Evolutionary conservation across 2,888 invertebrate species (phyloP), one percentile per base, ranked within the genome.

Genomic region (Hipparchia sbordonii): DNA sequence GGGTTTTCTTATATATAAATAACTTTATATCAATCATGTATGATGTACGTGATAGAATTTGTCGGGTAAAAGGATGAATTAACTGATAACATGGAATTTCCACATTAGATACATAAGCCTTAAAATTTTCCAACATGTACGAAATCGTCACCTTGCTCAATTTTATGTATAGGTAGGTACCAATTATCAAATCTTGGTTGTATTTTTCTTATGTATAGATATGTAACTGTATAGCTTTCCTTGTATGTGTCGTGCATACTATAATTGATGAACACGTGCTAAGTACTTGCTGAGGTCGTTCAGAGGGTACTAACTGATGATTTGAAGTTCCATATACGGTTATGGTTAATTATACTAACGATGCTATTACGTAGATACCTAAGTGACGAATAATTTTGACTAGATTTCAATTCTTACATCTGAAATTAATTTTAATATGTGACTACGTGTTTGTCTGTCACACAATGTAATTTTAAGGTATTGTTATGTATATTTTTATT

Each of bases 111-210:
- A 33, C 33, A 2, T 60, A 54, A 46, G 13, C 62, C 62, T 62
- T 48, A 9, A 62, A 62, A 62, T 13, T 62, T 62, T 62, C 62
- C 62, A 62, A 46, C 62, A 48, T 9, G 48, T 48, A 33, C 8
- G 2, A 39, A 3, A 45, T 60, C 46, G 12, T 62, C 48, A 48
- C 9, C 9, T 9, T 46, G 6, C 62, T 1, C 13, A 3, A n/a
- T 12, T n/a, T 45, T 61, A 7, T 59, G 59, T 45, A 6, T 39
- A 39, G 23, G 23, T 23, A 23, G 23, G n/a, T n/a, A n/a, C n/a
- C 23, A 23, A 23, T 23, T 23, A 23, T 23, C 23, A 23, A 23
- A 23, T 23, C 23, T 23, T 23, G 23, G 0, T 23, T 23, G 23
- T 23, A 23, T 23, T 39, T 39, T 39, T 5, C 39, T 39, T 39